A percentile compares a stretch with the other conserved stretches of the same genome.
phyloP scores from a whole-genome alignment of 2,113 vertebrate genomes.

The Amphiprion ocellaris region DNA sequence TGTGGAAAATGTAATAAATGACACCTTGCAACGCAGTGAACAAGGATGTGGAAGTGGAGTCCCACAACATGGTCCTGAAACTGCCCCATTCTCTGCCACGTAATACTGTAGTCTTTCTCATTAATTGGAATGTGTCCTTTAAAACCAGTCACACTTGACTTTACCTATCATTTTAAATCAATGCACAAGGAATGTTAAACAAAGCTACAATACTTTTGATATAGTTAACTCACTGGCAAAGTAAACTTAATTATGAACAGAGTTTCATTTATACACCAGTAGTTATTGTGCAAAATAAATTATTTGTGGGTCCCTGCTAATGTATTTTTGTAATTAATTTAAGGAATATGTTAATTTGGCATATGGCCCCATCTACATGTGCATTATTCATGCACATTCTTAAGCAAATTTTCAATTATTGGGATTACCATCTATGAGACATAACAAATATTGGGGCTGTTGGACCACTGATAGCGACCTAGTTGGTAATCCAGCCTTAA shows the following conservation, averaged over 20 bases:
- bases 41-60: too few relatives aligned
- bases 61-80: too few relatives aligned
- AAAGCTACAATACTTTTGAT: background rate
- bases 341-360: too few relatives aligned
- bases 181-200: background rate
- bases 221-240: background rate
- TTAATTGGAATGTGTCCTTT: background rate
- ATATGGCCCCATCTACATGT: too few relatives aligned
- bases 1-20: conserved; percentile 16
- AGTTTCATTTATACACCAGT: background rate
- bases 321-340: too few relatives aligned
- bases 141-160: background rate
- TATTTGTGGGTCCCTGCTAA: too few relatives aligned
- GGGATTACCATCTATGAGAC: background rate
- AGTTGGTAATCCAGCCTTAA: background rate
- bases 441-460: background rate
- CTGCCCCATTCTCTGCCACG: background rate
- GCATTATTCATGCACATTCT: too few relatives aligned
- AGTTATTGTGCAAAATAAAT: background rate
- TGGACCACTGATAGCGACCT: background rate
- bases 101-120: background rate
- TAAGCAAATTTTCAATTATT: background rate
- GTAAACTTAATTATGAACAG: background rate
- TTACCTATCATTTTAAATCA: background rate
- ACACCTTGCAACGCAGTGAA: background rate